Base-by-base conservation (phyloP, 2,888 invertebrate species). In the Drosophila fulvimacula region DNA sequence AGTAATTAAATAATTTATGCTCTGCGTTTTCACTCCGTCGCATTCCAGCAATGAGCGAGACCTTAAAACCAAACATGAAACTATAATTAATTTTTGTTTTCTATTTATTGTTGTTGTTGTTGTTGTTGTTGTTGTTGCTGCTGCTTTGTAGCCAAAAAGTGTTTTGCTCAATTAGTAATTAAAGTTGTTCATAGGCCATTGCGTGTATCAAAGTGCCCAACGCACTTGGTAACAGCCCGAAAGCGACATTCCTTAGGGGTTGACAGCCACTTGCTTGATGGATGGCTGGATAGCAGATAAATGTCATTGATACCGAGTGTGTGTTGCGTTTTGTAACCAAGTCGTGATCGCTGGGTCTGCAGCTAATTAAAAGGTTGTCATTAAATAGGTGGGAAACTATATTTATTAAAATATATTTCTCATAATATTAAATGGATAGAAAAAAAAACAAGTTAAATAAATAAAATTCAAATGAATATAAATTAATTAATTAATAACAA, bases 1-100 rank as follows among this genome's bases (percentile, higher is more conserved):
- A 89, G 86, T 71, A 87, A 87, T 87, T 87, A 89, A 87, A 87
- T 88, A 87, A 87, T 89, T 87, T 83, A 86, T 89, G 84, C 86
- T 89, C 88, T 77, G 79, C 82, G 79, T 84, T 82, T 82, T 76
- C 53, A 52, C 60, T 67, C 32, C 48, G 30, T n/a, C 48, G 52
- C 69, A 73, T 69, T 69, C 64, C 56, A 46, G 63, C 58, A 57
- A 49, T 56, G 41, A 52, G 46, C 48, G 32, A 61, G 65, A 46
- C 63, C 63, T 75, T 62, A 66, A 58, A 58, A 57, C 75, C 69
- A 71, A 82, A 85, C 88, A 83, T 83, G 86, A 83, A 83, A 82
- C 83, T 49, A 86, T 82, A 82, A 82, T 84, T 84, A 88, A 85
- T 86, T 79, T 61, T 49, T 36, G 52, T 36, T 51, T 69, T 69